phyloP scores from a whole-genome alignment of 2,888 invertebrate genomes.

The Temnothorax rugatulus region DNA sequence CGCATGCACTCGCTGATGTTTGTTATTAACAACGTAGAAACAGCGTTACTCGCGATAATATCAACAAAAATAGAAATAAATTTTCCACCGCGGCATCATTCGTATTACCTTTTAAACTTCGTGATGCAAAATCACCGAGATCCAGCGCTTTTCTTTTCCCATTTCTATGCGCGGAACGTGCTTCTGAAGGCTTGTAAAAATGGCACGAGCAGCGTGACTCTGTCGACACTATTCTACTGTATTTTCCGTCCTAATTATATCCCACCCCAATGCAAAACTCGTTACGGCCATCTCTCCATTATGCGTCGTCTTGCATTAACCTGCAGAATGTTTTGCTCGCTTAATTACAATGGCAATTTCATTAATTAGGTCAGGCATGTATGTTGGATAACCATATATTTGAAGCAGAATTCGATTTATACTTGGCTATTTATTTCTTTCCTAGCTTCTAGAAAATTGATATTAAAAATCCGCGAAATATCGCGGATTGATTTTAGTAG shows the following conservation, averaged over 20 bases:
- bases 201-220: conserved; percentile 22
- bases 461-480: not conserved
- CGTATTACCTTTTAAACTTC: conserved; percentile 15
- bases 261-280: conserved; percentile 53
- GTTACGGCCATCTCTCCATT: conserved; percentile 43
- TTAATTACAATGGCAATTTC: conserved; percentile 78
- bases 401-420: conserved; percentile 23
- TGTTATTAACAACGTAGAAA: conserved; percentile 9
- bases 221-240: conserved; percentile 41
- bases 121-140: conserved; percentile 33
- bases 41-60: not conserved
- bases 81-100: not conserved
- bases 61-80: conserved; percentile 31
- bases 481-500: not conserved
- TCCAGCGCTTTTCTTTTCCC: conserved; percentile 20
- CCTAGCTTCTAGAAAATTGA: not conserved
- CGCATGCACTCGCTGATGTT: conserved; percentile 6
- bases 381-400: conserved; percentile 27
- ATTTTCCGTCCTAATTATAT: conserved; percentile 60
- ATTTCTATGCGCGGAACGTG: conserved; percentile 28
- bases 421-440: not conserved
- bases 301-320: conserved; percentile 75
- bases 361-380: conserved; percentile 74
- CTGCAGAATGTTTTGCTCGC: conserved; percentile 74
- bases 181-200: conserved; percentile 43